Evolutionary conservation across 2,888 invertebrate species (phyloP).

Genomic region (Notocelia uddmanniana): DNA sequence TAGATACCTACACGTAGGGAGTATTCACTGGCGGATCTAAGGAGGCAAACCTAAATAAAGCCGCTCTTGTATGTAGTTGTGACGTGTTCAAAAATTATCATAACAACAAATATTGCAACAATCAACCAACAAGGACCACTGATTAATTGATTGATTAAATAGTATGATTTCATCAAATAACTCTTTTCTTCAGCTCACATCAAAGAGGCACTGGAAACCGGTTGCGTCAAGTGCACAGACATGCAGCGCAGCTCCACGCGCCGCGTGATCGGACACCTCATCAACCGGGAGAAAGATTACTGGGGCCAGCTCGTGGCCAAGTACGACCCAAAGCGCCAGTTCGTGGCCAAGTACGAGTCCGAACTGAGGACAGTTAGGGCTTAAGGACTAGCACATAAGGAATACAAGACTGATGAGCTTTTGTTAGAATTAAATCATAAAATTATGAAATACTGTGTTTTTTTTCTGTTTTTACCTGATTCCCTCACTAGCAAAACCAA

Average conservation of each 20-base stretch:
- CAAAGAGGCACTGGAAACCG: constrained; percentile 68
- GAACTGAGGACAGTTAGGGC: constrained; percentile 56
- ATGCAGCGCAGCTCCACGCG: constrained; percentile 61
- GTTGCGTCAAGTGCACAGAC: constrained; percentile 70
- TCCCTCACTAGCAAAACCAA: no score
- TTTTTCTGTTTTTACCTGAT: not conserved
- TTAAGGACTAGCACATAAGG: constrained; percentile 37
- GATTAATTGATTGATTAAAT: no score
- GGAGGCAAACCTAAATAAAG: no score
- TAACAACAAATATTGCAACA: no score
- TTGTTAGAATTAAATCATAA: constrained; percentile 13
- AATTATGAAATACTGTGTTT: not conserved
- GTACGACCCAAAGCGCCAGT: constrained; percentile 57
- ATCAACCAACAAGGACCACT: no score
- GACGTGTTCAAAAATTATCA: no score
- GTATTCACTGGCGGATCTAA: no score
- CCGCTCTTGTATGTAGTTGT: no score
- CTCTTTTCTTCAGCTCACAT: constrained; percentile 63
- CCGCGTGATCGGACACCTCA: constrained; percentile 67
- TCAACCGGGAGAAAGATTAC: constrained; percentile 65
- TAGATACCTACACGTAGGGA: no score
- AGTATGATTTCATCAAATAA: not conserved
- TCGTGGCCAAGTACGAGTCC: constrained; percentile 60
- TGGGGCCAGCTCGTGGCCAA: constrained; percentile 63
- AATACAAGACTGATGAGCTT: constrained; percentile 32